Evolutionary conservation across 2,797 vertebrate genomes (phyloP).

Genomic region (Margarornis squamiger): DNA sequence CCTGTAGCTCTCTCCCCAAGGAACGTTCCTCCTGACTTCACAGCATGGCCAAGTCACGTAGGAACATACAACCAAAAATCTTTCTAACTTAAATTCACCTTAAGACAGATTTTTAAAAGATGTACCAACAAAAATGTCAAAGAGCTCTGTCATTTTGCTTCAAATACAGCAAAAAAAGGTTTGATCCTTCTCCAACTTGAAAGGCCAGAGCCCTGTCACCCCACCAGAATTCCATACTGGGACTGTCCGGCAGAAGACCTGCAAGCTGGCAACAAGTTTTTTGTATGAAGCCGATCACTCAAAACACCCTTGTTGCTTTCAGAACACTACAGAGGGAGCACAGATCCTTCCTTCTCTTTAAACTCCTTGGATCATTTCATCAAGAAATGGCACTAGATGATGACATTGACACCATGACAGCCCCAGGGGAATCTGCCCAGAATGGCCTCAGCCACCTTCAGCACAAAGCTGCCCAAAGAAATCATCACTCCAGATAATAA

Average conservation of each 20-base stretch:
- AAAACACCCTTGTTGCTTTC: neutral
- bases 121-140: neutral
- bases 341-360: neutral
- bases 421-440: neutral
- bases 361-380: neutral
- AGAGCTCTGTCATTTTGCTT: neutral
- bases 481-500: neutral
- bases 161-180: neutral
- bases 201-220: neutral
- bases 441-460: neutral
- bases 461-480: neutral
- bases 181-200: neutral
- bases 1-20: neutral
- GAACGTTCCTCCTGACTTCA: neutral
- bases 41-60: neutral
- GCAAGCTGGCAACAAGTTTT: neutral
- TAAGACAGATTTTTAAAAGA: neutral
- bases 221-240: neutral
- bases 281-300: neutral
- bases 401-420: fast-evolving
- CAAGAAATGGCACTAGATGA: neutral
- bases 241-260: neutral
- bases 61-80: neutral
- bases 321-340: neutral
- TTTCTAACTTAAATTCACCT: neutral